phyloP scores from a whole-genome alignment of 1,140 invertebrate species.

The Lepidurus arcticus region DNA sequence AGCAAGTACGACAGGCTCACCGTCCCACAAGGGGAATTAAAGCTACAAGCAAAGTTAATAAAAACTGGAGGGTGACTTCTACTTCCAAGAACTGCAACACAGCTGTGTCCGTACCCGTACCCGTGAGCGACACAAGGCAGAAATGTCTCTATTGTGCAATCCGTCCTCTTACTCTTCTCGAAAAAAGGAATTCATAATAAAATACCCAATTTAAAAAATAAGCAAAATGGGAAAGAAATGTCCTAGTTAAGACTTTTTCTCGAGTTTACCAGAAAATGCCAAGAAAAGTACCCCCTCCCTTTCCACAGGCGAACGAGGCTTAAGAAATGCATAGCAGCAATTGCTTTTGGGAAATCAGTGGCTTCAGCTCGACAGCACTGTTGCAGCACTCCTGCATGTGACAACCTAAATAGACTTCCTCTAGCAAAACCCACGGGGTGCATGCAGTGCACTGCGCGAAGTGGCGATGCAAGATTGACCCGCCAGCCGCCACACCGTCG shows the following conservation, averaged over 20 bases:
- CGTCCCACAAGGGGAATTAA: not conserved
- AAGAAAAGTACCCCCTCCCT: not conserved
- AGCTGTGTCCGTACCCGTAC: not conserved
- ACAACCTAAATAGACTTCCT: constrained; percentile 3
- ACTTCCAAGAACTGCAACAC: not conserved
- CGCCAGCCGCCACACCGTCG: not conserved
- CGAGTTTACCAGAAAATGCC: not conserved
- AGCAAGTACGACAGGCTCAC: not conserved
- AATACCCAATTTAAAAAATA: too few species aligned
- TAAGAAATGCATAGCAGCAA: not conserved
- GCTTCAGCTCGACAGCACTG: not conserved
- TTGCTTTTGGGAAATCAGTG: not conserved
- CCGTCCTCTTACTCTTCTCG: not conserved
- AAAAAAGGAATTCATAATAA: too few species aligned
- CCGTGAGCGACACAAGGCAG: too few species aligned
- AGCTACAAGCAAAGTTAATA: not conserved
- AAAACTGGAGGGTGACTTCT: not conserved
- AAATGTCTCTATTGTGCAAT: not conserved
- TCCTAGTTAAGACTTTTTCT: not conserved
- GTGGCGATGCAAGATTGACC: not conserved
- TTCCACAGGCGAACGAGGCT: not conserved
- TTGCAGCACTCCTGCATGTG: not conserved
- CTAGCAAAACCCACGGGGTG: not conserved
- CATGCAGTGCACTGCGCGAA: not conserved
- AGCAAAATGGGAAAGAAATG: not conserved